A percentile compares a stretch with the other conserved stretches of the same genome.
Evolutionary conservation across 2,797 vertebrate species (phyloP).

Genomic region (Chaunax sp.): DNA sequence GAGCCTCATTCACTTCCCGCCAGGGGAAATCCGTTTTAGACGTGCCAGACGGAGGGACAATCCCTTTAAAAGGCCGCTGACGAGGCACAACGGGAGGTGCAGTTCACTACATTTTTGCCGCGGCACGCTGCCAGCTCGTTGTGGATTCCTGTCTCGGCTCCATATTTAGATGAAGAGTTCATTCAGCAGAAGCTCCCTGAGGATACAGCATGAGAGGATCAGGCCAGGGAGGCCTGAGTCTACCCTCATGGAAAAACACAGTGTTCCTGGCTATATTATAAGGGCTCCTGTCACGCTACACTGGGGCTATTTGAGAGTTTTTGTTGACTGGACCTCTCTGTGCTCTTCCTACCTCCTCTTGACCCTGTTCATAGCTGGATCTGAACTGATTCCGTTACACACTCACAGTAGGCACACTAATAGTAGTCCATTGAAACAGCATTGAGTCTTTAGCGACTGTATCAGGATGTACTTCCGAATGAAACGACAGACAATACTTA

Average conservation of each 20-base stretch:
- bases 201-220: constrained; percentile 41
- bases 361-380: background rate
- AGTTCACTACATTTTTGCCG: constrained; percentile 49
- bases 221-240: constrained; percentile 32
- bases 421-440: background rate
- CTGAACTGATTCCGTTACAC: background rate
- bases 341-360: constrained; percentile 8
- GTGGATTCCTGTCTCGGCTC: constrained; percentile 58
- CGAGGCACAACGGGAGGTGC: constrained; percentile 44
- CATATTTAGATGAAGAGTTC: constrained; percentile 66
- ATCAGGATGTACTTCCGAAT: background rate
- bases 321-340: constrained; percentile 27
- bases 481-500: background rate
- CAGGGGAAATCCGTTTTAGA: constrained; percentile 37
- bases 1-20: constrained; percentile 7
- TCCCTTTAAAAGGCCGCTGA: constrained; percentile 51
- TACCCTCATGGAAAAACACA: constrained; percentile 53
- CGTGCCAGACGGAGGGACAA: constrained; percentile 47
- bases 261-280: constrained; percentile 36
- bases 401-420: background rate
- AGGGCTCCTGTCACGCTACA: constrained; percentile 34
- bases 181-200: constrained; percentile 56
- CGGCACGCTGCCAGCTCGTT: constrained; percentile 29
- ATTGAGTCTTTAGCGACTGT: background rate
- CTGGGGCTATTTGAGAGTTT: constrained; percentile 2